Conservation (phyloP, 2,888 invertebrate genomes). For the Oligia strigilis region DNA sequence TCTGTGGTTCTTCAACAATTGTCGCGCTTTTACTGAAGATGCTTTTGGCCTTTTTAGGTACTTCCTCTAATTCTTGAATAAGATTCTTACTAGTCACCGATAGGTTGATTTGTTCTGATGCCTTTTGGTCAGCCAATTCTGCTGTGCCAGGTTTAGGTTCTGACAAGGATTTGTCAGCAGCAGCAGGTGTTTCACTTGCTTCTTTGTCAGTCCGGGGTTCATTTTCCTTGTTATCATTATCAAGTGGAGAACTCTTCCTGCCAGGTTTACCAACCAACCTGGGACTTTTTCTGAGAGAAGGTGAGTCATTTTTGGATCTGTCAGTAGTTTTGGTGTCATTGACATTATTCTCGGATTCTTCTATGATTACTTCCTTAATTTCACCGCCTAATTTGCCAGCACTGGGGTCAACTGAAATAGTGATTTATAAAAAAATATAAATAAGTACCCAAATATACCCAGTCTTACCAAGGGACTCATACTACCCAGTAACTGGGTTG, state of each 20-base stretch:
- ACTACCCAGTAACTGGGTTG: too few species aligned
- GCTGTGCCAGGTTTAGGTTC: slow-evolving; percentile 15
- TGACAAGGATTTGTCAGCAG: slow-evolving; percentile 23
- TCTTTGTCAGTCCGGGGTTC: slow-evolving; percentile 40
- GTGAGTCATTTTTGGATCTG: slow-evolving; percentile 51
- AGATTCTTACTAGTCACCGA: slow-evolving; percentile 72
- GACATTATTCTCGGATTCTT: slow-evolving; percentile 71
- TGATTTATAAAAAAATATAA: slow-evolving; percentile 27
- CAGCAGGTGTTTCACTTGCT: slow-evolving; percentile 3
- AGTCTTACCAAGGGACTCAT: too few species aligned
- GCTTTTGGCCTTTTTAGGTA: slow-evolving; percentile 62
- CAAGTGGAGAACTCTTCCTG: slow-evolving; percentile 59
- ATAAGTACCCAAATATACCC: neutral
- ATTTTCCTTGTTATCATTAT: slow-evolving; percentile 57
- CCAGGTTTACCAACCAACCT: slow-evolving; percentile 69
- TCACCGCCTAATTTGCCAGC: slow-evolving; percentile 62
- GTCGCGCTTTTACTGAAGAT: slow-evolving; percentile 78
- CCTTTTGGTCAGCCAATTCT: slow-evolving; percentile 29
- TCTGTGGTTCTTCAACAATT: slow-evolving; percentile 65
- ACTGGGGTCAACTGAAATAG: slow-evolving; percentile 70
- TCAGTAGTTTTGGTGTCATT: slow-evolving; percentile 69
- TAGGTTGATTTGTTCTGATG: slow-evolving; percentile 59
- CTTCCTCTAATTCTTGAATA: slow-evolving; percentile 70
- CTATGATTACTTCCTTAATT: slow-evolving; percentile 73
- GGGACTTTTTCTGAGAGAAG: slow-evolving; percentile 70